Base-by-base conservation (phyloP, 2,797 vertebrate species). In the Hyperoplus immaculatus region DNA sequence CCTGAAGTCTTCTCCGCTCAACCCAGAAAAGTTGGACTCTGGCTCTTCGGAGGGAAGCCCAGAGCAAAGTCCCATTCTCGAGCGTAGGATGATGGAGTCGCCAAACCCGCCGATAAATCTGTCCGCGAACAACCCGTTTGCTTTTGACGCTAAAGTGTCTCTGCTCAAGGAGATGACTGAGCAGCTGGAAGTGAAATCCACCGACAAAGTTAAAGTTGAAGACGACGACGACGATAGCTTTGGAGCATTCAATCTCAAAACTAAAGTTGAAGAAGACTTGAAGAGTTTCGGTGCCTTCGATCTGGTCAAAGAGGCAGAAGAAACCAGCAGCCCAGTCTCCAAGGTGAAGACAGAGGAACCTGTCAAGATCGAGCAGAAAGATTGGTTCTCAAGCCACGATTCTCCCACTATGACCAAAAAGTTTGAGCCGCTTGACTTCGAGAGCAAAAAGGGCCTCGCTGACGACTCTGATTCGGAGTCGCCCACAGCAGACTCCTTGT, bases 221-320 rank as follows among this genome's bases (percentile, higher is more conserved):
- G 94, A 94, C 49, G 96, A 96, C 46, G 66, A 87, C 53, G 96
- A 96, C 45, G 66, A 87, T 76, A 95, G 95, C 85, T 97, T 97
- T 61, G 96, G 96, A 8, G 95, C 96, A 0, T 98, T 97, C 69
- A 97, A 99, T 86, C 95, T 99, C 29, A 29, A 3, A 29, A 29
- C 29, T 3, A 29, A 29, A 29, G 29, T 29, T 29, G 29, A 3
- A 29, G 29, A 29, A 3, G 29, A 29, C 29, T 29, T 29, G 29
- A 29, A 29, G 29, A 29, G 29, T 29, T 29, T 29, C 3, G 29
- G 96, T 9, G 95, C 96, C 0, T 98, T 97, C 69, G 97, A 99
- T 86, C 95, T 99, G 18, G 96, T 99, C 66, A 98, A 98, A 87
- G 97, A 95, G 87, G 96, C 95, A 0, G 96, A 96, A 42, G 87